These are phyloP conservation scores for Meiosimyza decipiens DNA, from an alignment of 2,888 invertebrate species.

Conservation along the genomic window DNA sequence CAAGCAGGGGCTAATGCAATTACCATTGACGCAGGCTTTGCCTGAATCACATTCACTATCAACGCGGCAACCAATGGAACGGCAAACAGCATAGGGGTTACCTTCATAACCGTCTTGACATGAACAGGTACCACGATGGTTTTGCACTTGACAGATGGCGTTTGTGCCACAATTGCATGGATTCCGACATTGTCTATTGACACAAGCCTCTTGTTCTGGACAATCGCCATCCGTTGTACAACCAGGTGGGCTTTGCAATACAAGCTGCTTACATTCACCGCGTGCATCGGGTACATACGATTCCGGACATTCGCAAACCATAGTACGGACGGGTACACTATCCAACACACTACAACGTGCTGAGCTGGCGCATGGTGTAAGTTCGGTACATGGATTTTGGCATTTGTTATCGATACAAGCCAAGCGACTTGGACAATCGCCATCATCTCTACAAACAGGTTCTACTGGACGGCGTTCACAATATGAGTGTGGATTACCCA, in stretches of 20 bases:
- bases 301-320: conserved; percentile 89
- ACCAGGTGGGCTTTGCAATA: conserved; percentile 77
- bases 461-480: conserved; percentile 72
- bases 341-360: conserved; percentile 86
- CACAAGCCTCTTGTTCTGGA: conserved; percentile 80
- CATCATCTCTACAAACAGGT: conserved; percentile 80
- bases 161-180: conserved; percentile 90
- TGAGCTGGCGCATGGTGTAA: conserved; percentile 80
- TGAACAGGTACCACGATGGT: conserved; percentile 88
- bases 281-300: conserved; percentile 84
- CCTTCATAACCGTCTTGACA: conserved; percentile 87
- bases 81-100: conserved; percentile 85
- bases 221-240: conserved; percentile 86
- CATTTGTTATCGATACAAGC: conserved; percentile 85
- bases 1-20: conserved; percentile 88
- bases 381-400: conserved; percentile 80
- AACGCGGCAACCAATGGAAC: conserved; percentile 82
- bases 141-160: conserved; percentile 82
- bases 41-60: conserved; percentile 86
- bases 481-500: conserved; percentile 83
- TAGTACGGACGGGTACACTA: conserved; percentile 85
- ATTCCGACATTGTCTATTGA: conserved; percentile 86
- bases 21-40: conserved; percentile 85
- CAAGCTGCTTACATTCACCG: conserved; percentile 81
- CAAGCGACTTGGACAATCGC: conserved; percentile 82